Evolutionary conservation across 2,113 vertebrate species (phyloP), one percentile per base, ranked within the genome.

Genomic region (Oostethus manadensis): DNA sequence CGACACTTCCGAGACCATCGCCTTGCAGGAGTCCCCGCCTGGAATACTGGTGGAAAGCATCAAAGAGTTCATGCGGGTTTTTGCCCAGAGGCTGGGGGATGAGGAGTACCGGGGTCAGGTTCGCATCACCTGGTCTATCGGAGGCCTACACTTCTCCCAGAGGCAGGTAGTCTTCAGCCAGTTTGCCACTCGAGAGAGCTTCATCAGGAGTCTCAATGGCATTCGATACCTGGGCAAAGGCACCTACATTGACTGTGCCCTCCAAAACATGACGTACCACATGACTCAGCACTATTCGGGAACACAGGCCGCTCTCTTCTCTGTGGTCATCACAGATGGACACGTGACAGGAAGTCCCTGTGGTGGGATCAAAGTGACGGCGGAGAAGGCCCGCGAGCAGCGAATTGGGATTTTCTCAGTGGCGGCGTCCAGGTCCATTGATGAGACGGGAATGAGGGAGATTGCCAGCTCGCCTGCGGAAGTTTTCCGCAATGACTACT

Each of bases 1-100:
- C n/a, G 97, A 99, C 89, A 99, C 97, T 4, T 99, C 97, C 0
- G 97, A 99, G 86, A 99, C 94, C 0, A 90, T 99, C 10, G 89
- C 96, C 62, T 86, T 99, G 68, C 96, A 97, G 90, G 92, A 94
- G 18, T 73, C 90, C 2, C 96, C 96, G 5, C 94, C 93, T 2
- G 94, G 96, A 64, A 87, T 90, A 56, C 82, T 99, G 1, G 93
- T 99, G 63, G 64, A 89, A 1, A 91, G 91, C 64, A 93, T 94
- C 84, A 94, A 93, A 83, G 53, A 55, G 68, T 88, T 65, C 29
- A 49, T 56, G 0, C 8, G 49, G 7, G 17, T 21, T 13, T 93
- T 99, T 79, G 90, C 86, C 0, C 10, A 69, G 0, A 91, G 89
- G 58, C 80, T 98, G 74, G 80, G 91, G 10, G 75, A 88, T 0